Evolutionary conservation across 2,888 invertebrate species (phyloP).

Genomic region (Tachina grossa): DNA sequence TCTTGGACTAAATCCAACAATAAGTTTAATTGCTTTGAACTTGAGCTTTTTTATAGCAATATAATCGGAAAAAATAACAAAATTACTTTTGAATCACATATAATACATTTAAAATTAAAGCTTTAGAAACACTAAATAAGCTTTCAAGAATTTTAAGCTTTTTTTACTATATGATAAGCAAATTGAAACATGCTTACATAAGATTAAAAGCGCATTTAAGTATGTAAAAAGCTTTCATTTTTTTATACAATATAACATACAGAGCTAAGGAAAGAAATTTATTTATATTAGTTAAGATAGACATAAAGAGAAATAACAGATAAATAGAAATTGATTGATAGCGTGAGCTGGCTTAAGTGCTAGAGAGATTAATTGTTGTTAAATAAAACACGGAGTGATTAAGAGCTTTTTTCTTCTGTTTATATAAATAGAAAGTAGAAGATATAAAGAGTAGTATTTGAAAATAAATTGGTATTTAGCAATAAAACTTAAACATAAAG

Average conservation of each 20-base stretch:
- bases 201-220: not conserved
- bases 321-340: constrained; percentile 10
- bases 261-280: constrained; percentile 51
- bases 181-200: constrained; percentile 22
- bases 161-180: not conserved
- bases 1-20: too few species aligned
- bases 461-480: not conserved
- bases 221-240: constrained; percentile 29
- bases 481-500: constrained; percentile 49
- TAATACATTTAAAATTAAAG: constrained; percentile 25
- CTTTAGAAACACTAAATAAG: constrained; percentile 26
- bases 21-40: not conserved
- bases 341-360: constrained; percentile 27
- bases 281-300: constrained; percentile 28
- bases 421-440: not conserved
- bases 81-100: constrained; percentile 37
- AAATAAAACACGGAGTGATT: constrained; percentile 12
- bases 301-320: constrained; percentile 17
- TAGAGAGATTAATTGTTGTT: constrained; percentile 6
- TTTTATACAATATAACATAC: constrained; percentile 53
- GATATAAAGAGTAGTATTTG: not conserved
- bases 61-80: not conserved
- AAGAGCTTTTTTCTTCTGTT: constrained; percentile 9
- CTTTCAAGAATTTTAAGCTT: constrained; percentile 21
- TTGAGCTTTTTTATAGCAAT: constrained; percentile 31